phyloP scores from a whole-genome alignment of 2,113 vertebrate genomes.

The Bubalus kerabau region DNA sequence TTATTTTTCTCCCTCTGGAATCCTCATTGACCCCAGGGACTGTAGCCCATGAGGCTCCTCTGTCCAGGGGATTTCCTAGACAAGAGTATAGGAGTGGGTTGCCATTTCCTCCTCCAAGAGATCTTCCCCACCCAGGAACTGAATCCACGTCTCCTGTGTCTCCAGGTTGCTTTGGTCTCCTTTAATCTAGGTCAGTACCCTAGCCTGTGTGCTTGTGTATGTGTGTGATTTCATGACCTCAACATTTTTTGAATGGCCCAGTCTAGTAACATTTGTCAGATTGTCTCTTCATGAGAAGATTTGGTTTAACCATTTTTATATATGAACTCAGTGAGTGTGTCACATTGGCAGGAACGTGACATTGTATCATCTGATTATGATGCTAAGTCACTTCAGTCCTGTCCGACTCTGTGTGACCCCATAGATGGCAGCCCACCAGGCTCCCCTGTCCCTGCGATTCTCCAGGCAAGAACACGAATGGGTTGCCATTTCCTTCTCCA shows the following conservation, averaged over 20 bases:
- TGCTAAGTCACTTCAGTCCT: no score
- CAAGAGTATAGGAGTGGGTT: neutral
- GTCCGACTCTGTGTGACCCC: no score
- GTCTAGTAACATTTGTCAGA: neutral
- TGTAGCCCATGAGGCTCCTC: neutral
- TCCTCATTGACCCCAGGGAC: neutral
- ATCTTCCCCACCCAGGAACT: neutral
- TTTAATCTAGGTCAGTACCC: neutral
- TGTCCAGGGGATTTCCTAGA: neutral
- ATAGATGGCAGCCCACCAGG: no score
- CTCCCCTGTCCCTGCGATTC: no score
- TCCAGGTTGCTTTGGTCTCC: neutral
- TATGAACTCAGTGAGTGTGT: neutral
- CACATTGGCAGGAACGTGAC: neutral
- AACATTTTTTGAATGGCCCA: conserved; percentile 1
- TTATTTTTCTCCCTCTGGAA: neutral
- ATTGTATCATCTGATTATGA: neutral
- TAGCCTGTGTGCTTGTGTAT: neutral
- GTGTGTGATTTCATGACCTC: neutral
- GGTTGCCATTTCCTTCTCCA: no score
- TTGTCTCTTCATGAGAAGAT: neutral
- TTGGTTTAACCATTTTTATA: neutral
- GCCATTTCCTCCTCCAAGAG: neutral
- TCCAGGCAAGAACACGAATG: no score
- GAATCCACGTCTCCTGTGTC: neutral